These are phyloP conservation scores for Morelia viridis DNA, from an alignment of 2,797 vertebrate species.

Conservation along the genomic window DNA sequence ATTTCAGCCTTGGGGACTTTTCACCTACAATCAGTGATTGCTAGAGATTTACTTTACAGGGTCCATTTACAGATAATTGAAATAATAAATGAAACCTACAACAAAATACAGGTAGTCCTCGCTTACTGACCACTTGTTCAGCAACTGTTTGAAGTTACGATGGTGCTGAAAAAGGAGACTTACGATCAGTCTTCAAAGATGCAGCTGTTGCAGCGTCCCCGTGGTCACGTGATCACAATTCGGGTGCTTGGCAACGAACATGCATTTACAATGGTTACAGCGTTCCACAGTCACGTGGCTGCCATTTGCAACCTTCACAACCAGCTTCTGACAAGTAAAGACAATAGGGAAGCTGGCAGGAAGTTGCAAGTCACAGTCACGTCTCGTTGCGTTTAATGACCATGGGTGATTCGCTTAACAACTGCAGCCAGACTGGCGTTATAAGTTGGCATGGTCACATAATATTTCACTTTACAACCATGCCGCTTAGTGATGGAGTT, in stretches of 20 bases:
- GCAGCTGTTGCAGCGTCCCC: background rate
- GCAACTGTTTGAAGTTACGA: background rate
- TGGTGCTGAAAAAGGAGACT: background rate
- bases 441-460: background rate
- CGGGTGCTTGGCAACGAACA: background rate
- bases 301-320: background rate
- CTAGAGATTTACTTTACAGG: background rate
- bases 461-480: background rate
- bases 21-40: background rate
- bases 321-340: background rate
- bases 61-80: background rate
- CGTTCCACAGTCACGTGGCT: background rate
- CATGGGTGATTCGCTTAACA: background rate
- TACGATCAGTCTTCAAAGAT: background rate
- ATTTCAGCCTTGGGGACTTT: no score
- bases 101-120: background rate
- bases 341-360: background rate
- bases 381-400: background rate
- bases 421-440: background rate
- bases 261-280: background rate
- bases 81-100: background rate
- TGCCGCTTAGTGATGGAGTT: background rate
- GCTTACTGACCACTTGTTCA: background rate
- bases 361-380: background rate
- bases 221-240: background rate